Conservation (phyloP, 2,797 vertebrate species). For the Bryconaethiops microstoma region DNA sequence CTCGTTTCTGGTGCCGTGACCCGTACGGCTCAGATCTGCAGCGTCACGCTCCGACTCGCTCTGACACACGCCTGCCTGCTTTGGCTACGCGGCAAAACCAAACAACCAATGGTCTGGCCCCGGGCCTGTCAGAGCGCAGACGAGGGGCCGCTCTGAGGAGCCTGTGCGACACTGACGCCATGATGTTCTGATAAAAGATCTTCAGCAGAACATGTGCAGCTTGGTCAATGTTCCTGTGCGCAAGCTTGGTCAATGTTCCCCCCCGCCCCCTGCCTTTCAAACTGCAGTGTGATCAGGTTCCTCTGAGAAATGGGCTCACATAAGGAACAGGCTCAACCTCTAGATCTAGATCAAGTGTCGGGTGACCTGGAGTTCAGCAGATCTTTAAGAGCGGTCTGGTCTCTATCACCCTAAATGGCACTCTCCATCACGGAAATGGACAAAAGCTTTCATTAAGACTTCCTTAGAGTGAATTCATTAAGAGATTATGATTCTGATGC, state of each 20-base stretch:
- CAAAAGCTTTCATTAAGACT: constrained; percentile 70
- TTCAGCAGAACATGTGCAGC: constrained; percentile 9
- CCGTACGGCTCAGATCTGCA: constrained; percentile 65
- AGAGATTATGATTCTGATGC: constrained; percentile 63
- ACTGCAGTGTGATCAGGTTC: neutral
- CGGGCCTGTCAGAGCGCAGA: constrained; percentile 29
- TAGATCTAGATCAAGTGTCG: constrained; percentile 60
- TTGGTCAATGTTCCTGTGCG: neutral
- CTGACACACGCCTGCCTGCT: constrained; percentile 68
- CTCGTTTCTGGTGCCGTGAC: constrained; percentile 40
- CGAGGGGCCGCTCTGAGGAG: constrained; percentile 29
- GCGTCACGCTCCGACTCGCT: constrained; percentile 69
- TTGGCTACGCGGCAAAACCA: constrained; percentile 69
- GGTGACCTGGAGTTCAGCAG: constrained; percentile 64
- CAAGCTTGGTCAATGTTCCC: no score
- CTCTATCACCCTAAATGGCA: constrained; percentile 63
- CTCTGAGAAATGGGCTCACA: constrained; percentile 7
- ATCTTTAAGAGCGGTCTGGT: constrained; percentile 67
- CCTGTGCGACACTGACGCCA: constrained; percentile 43
- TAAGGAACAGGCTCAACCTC: constrained; percentile 17
- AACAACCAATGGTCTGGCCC: constrained; percentile 65
- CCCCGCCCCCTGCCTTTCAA: neutral
- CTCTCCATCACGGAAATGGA: constrained; percentile 71
- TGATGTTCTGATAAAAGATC: constrained; percentile 42
- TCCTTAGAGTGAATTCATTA: constrained; percentile 75